phyloP scores from a whole-genome alignment of 2,888 invertebrate genomes.

The Tipula vernalis region DNA sequence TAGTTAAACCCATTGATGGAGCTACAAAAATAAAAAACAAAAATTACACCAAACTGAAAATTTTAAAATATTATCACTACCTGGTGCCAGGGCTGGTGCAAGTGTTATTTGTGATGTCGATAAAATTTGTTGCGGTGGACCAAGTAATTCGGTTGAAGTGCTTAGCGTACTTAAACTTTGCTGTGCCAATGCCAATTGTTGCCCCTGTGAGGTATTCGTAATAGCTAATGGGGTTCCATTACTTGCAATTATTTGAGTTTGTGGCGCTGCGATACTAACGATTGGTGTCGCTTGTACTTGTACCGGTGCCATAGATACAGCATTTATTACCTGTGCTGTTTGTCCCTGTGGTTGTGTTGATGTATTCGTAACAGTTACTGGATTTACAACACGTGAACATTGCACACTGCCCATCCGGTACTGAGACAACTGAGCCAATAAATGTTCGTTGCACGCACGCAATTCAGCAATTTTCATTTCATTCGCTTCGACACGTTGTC shows the following conservation, averaged over 20 bases:
- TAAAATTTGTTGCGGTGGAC: constrained; percentile 20
- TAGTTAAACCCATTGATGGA: constrained; percentile 28
- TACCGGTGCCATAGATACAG: constrained; percentile 42
- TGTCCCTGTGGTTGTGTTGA: constrained; percentile 38
- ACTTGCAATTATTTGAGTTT: constrained; percentile 21
- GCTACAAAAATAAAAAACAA: constrained; percentile 10
- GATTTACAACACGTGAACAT: constrained; percentile 44
- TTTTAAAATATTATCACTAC: not conserved
- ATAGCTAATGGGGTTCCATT: constrained; percentile 19
- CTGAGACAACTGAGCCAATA: constrained; percentile 64
- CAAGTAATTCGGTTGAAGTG: constrained; percentile 18
- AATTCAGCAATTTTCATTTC: constrained; percentile 42
- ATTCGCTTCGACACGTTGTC: constrained; percentile 22
- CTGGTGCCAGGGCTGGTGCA: constrained; percentile 20
- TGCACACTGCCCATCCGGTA: constrained; percentile 46
- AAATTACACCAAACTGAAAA: not conserved
- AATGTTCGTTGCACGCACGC: constrained; percentile 64
- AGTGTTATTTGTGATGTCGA: constrained; percentile 24
- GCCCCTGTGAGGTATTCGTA: constrained; percentile 21
- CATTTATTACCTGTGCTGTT: constrained; percentile 39
- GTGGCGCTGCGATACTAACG: constrained; percentile 44
- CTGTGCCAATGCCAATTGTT: constrained; percentile 20
- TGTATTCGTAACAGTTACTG: constrained; percentile 45
- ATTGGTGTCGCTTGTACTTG: constrained; percentile 41
- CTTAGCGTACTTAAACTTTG: constrained; percentile 21